Conservation (phyloP, 1,140 invertebrate genomes). For the Drosophila arawakana region DNA sequence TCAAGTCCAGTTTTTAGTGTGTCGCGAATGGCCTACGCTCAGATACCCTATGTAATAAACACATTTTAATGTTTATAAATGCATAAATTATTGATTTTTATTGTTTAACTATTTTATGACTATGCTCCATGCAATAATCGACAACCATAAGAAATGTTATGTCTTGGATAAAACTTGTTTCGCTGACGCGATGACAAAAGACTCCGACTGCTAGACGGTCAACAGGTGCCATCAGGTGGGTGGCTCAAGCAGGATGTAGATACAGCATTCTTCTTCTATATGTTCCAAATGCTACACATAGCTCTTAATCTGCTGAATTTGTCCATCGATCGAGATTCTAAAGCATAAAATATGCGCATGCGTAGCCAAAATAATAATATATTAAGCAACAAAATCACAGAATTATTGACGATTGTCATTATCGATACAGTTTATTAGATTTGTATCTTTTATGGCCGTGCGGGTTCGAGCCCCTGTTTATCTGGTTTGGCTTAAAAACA, state of each 20-base stretch:
- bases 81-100: slow-evolving; percentile 10
- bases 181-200: not conserved
- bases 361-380: slow-evolving; percentile 31
- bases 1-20: no score
- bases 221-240: slow-evolving; percentile 38
- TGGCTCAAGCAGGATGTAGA: slow-evolving; percentile 52
- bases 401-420: slow-evolving; percentile 60
- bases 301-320: not conserved
- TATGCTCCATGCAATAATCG: slow-evolving; percentile 28
- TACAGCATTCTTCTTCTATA: not conserved
- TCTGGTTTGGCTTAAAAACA: slow-evolving; percentile 31
- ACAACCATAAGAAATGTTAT: slow-evolving; percentile 14
- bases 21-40: no score
- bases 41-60: not conserved
- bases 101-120: not conserved
- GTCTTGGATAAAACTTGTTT: slow-evolving; percentile 35
- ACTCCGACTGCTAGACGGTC: not conserved
- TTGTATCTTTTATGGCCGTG: slow-evolving; percentile 62
- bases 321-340: not conserved
- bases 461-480: slow-evolving; percentile 31
- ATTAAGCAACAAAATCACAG: slow-evolving; percentile 22
- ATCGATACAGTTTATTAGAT: slow-evolving; percentile 77
- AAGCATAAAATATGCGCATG: slow-evolving; percentile 43
- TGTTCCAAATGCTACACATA: slow-evolving; percentile 12
- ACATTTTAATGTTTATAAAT: slow-evolving; percentile 5